These are phyloP conservation scores for Cinara cedri DNA, from an alignment of 2,888 invertebrate species.

Conservation along the genomic window DNA sequence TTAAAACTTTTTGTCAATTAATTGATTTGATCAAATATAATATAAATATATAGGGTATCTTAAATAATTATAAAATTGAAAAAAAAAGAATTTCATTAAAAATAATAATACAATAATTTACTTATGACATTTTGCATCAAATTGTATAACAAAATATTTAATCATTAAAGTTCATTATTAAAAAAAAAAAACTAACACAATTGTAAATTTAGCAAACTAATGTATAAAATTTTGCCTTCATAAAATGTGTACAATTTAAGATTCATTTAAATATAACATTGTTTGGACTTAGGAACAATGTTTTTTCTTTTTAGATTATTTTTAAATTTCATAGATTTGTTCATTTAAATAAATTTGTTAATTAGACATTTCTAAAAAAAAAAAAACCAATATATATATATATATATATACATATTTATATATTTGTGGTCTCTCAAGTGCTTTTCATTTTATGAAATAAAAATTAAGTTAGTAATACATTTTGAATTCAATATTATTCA, in stretches of 20 bases:
- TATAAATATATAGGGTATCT: too few species aligned
- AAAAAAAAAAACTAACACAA: too few species aligned
- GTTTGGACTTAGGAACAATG: background rate
- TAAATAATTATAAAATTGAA: background rate
- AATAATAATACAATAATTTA: too few species aligned
- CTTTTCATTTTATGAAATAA: conserved; percentile 9
- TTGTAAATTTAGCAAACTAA: background rate
- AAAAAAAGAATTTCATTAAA: too few species aligned
- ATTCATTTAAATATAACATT: background rate
- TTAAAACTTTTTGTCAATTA: background rate
- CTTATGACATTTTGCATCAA: too few species aligned
- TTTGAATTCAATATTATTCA: conserved; percentile 1
- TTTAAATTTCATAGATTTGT: background rate
- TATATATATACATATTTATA: background rate
- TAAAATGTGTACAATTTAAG: background rate
- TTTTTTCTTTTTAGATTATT: background rate
- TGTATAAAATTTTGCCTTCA: background rate
- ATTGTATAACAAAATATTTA: too few species aligned
- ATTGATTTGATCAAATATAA: background rate
- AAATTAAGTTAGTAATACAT: background rate
- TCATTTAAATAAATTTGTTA: too few species aligned
- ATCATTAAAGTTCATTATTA: too few species aligned
- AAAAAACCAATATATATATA: too few species aligned
- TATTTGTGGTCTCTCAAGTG: conserved; percentile 26
- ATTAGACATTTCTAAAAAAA: too few species aligned